Evolutionary conservation across 2,888 invertebrate genomes (phyloP).

Genomic region (Sesia bembeciformis): DNA sequence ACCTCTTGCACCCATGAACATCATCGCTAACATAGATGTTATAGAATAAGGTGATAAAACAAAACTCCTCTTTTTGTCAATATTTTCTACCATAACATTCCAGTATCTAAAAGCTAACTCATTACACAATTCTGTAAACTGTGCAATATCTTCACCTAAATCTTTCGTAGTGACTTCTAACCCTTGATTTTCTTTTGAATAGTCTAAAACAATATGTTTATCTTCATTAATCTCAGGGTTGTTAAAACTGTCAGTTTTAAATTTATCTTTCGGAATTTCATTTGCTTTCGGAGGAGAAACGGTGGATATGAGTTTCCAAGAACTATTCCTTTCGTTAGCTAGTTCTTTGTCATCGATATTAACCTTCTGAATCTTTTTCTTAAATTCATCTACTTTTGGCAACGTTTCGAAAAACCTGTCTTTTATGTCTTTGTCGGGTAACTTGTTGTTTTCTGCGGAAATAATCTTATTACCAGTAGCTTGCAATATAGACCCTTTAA

Average conservation of each 20-base stretch:
- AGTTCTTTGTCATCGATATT: constrained; percentile 62
- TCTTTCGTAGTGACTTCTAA: constrained; percentile 83
- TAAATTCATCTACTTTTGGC: constrained; percentile 61
- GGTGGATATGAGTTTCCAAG: constrained; percentile 76
- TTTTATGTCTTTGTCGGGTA: constrained; percentile 15
- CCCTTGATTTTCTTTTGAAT: constrained; percentile 75
- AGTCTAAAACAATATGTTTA: constrained; percentile 54
- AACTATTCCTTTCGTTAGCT: constrained; percentile 47
- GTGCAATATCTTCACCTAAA: constrained; percentile 83
- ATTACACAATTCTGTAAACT: constrained; percentile 87
- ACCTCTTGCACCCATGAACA: constrained; percentile 89
- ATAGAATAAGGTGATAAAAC: constrained; percentile 89
- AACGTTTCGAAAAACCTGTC: constrained; percentile 23
- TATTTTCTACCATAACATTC: constrained; percentile 80
- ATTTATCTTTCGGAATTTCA: constrained; percentile 48
- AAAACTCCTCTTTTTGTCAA: constrained; percentile 84
- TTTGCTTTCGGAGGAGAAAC: constrained; percentile 64
- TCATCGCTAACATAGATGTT: constrained; percentile 91
- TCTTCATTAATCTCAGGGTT: constrained; percentile 28
- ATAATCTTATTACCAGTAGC: constrained; percentile 14
- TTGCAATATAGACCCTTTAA: constrained; percentile 4
- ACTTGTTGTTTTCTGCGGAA: constrained; percentile 2
- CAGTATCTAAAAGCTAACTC: constrained; percentile 90
- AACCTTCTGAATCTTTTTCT: constrained; percentile 65
- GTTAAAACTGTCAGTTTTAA: constrained; percentile 37